Evolutionary conservation across 2,888 invertebrate genomes (phyloP).

Genomic region (Schizotus pectinicornis): DNA sequence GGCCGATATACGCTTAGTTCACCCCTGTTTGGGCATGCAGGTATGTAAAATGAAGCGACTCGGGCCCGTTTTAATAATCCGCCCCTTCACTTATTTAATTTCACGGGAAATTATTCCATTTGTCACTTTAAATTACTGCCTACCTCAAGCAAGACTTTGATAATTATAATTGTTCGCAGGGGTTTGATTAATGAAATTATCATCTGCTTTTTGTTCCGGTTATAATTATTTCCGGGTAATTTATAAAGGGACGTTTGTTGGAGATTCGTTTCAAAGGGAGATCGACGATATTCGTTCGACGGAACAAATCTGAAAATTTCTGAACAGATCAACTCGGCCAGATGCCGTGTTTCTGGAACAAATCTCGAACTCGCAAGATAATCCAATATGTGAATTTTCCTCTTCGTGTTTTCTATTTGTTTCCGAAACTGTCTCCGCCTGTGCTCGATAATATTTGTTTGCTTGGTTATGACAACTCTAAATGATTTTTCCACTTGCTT

Average conservation of each 20-base stretch:
- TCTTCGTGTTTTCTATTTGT: constrained; percentile 43
- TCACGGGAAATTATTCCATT: constrained; percentile 41
- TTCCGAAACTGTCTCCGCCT: constrained; percentile 42
- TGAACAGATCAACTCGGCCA: constrained; percentile 36
- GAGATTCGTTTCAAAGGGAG: too few relatives aligned
- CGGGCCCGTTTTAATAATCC: not conserved
- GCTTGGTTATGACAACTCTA: constrained; percentile 49
- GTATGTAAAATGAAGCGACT: constrained; percentile 13
- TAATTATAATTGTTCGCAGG: constrained; percentile 28
- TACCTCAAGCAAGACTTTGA: constrained; percentile 18
- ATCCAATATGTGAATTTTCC: constrained; percentile 51
- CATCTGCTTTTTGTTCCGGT: constrained; percentile 19
- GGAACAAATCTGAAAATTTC: constrained; percentile 29
- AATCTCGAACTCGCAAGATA: constrained; percentile 40
- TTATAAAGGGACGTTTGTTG: constrained; percentile 10
- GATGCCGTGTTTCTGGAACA: constrained; percentile 33
- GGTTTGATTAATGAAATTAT: constrained; percentile 30
- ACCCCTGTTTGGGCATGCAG: constrained; percentile 10
- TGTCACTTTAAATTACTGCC: constrained; percentile 42
- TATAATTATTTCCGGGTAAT: constrained; percentile 24
- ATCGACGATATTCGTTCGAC: not conserved
- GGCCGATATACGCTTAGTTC: constrained; percentile 13
- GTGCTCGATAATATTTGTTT: constrained; percentile 48
- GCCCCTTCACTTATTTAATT: constrained; percentile 21
- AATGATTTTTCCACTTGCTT: constrained; percentile 45